Conservation (phyloP, 2,797 vertebrate species). For the Heteromormyrus szaboi region DNA sequence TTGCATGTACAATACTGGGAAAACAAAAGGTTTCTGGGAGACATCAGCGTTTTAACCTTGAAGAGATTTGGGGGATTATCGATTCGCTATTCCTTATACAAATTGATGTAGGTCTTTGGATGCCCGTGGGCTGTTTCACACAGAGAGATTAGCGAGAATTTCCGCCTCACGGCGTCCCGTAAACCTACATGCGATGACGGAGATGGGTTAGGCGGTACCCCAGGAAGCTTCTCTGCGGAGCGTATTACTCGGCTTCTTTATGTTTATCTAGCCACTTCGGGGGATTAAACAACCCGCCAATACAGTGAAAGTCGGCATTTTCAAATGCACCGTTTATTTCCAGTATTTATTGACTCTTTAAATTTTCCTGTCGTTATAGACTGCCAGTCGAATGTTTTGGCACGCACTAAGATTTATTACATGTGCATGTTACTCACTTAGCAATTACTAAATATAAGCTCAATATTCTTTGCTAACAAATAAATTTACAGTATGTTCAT, state of each 20-base stretch:
- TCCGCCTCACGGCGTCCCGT: conserved; percentile 26
- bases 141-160: conserved; percentile 41
- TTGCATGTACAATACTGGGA: conserved; percentile 7
- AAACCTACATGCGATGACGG: background rate
- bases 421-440: background rate
- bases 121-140: conserved; percentile 38
- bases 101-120: conserved; percentile 59
- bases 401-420: background rate
- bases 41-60: conserved; percentile 27
- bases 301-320: background rate
- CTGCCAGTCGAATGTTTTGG: background rate
- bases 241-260: background rate
- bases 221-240: background rate
- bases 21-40: conserved; percentile 16
- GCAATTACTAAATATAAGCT: background rate
- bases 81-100: conserved; percentile 46
- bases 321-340: background rate
- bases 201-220: background rate
- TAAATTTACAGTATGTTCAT: background rate
- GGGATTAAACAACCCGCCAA: background rate
- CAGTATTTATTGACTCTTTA: background rate
- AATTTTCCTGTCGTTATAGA: background rate
- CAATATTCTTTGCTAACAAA: background rate
- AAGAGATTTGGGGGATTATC: conserved; percentile 37
- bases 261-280: background rate